Evolutionary conservation across 1,140 invertebrate genomes (phyloP).

Genomic region (Megalopta genalis): DNA sequence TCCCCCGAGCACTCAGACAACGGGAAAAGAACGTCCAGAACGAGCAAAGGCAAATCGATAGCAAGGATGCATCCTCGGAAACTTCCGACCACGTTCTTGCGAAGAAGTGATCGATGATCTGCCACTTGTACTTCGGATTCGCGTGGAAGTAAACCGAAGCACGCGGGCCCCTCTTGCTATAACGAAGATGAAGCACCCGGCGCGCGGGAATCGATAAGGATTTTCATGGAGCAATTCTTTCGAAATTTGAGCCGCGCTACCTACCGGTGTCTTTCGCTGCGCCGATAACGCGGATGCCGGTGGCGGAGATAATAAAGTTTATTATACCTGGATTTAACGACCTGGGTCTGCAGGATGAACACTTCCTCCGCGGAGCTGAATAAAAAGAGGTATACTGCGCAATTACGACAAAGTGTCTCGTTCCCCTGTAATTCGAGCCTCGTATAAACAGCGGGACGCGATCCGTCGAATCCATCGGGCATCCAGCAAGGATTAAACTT

Average conservation of each 20-base stretch:
- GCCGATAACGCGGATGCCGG: neutral
- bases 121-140: constrained; percentile 36
- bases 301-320: constrained; percentile 30
- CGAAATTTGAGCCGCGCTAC: neutral
- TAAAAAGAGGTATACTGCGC: constrained; percentile 21
- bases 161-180: neutral
- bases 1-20: neutral
- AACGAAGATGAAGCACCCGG: constrained; percentile 17
- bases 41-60: neutral
- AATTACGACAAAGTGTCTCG: constrained; percentile 21
- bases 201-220: neutral
- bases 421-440: constrained; percentile 23
- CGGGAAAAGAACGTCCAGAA: no score
- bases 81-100: neutral
- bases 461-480: constrained; percentile 21
- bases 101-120: constrained; percentile 12
- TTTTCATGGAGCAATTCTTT: neutral
- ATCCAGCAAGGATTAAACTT: constrained; percentile 46
- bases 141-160: neutral
- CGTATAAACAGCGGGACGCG: constrained; percentile 1
- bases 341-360: neutral
- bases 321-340: constrained; percentile 9
- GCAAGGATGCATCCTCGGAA: constrained; percentile 9
- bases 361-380: neutral
- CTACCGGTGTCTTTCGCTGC: neutral